phyloP scores from a whole-genome alignment of 2,888 invertebrate genomes.

The Nycteola revayana region DNA sequence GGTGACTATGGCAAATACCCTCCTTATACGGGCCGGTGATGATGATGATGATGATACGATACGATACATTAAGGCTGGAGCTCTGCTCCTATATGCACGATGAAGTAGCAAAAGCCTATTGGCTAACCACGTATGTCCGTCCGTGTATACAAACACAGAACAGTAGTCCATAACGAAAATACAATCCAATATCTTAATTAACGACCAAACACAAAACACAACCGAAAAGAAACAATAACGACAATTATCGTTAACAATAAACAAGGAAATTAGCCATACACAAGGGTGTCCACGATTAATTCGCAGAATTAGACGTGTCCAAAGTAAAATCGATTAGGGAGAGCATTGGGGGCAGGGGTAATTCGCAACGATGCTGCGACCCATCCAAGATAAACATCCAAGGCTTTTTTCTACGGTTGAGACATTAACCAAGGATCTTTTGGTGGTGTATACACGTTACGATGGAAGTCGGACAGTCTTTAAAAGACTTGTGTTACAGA shows the following conservation, averaged over 20 bases:
- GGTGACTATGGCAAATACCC: too few relatives aligned
- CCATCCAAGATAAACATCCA: constrained; percentile 79
- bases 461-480: constrained; percentile 21
- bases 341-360: constrained; percentile 47
- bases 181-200: too few relatives aligned
- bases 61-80: too few relatives aligned
- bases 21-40: too few relatives aligned
- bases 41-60: too few relatives aligned
- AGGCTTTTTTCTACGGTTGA: constrained; percentile 74
- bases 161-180: too few relatives aligned
- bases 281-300: constrained; percentile 80
- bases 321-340: constrained; percentile 76
- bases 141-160: too few relatives aligned
- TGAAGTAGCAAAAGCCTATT: too few relatives aligned
- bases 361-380: constrained; percentile 63
- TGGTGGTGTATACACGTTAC: constrained; percentile 45
- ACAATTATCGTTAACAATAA: constrained; percentile 58
- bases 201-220: too few relatives aligned
- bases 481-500: not conserved
- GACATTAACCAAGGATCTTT: constrained; percentile 80
- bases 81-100: too few relatives aligned
- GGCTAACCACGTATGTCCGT: too few relatives aligned
- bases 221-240: constrained; percentile 23
- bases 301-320: constrained; percentile 76
- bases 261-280: constrained; percentile 73